Conservation (phyloP, 2,797 vertebrate genomes). For the Sebastes kiyomatsui region DNA sequence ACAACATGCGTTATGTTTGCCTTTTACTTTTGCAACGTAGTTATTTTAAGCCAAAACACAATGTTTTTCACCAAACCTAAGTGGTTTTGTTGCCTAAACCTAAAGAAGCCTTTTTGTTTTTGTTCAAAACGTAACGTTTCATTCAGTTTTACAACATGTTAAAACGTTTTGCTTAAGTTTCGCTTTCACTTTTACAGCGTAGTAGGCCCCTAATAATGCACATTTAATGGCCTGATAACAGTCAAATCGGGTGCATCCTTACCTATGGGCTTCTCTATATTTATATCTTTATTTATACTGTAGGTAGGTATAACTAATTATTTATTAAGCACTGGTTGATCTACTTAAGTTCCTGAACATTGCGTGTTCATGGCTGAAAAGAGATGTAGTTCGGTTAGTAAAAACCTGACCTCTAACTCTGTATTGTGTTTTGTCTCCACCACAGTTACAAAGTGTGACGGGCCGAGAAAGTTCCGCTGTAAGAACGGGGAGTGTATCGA, state of each 20-base stretch:
- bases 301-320: background rate
- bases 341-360: background rate
- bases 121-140: too few relatives aligned
- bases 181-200: too few relatives aligned
- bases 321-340: background rate
- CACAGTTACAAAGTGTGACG: slow-evolving; percentile 92
- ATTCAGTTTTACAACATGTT: too few relatives aligned
- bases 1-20: too few relatives aligned
- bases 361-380: background rate
- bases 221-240: too few relatives aligned
- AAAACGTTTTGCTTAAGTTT: too few relatives aligned
- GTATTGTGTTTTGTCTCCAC: slow-evolving; percentile 38
- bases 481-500: slow-evolving; percentile 96
- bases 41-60: too few relatives aligned
- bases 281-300: background rate
- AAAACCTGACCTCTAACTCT: background rate
- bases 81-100: too few relatives aligned
- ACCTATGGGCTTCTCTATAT: background rate
- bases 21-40: too few relatives aligned
- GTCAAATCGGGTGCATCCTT: background rate
- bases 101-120: too few relatives aligned
- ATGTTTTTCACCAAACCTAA: accelerated
- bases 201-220: too few relatives aligned
- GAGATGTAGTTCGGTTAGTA: background rate
- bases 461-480: slow-evolving; percentile 92